Evolutionary conservation across 2,888 invertebrate species (phyloP), one percentile per base, ranked within the genome.

Genomic region (Euzophera pinguis): DNA sequence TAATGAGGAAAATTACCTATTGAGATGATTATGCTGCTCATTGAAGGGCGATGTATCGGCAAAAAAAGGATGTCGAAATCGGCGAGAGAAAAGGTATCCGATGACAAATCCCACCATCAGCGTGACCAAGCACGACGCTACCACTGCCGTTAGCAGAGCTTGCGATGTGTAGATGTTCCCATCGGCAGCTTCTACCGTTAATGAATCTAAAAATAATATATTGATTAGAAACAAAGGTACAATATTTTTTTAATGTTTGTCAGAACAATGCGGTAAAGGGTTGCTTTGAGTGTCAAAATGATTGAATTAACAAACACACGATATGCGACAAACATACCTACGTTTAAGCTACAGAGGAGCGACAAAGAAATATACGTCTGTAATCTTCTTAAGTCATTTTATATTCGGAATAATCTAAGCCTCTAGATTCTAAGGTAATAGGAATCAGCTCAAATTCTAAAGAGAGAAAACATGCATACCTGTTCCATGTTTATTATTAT

Each of bases 61-160:
- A 69, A 93, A 92, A 71, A 94, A 92, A 60, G 93, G 93, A 67
- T 94, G 94, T 50, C 92, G 91, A 91, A 95, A 93, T 86, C 94
- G 91, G 73, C 94, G 92, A 27, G 96, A 95, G 79, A 96, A 95
- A 69, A 95, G 92, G 78, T 95, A 97, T 38, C 97, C 97, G 59
- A 95, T 94, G 59, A 95, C 93, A 79, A 97, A 97, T 54, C 97
- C 97, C 57, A 96, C 92, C 76, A 96, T 93, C 58, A 96, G 91
- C 10, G 96, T 95, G 50, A 95, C 93, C 55, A 97, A 91, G 71
- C 96, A 95, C 47, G 96, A 94, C 9, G 95, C 94, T 50, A 95
- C 93, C 29, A 96, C 94, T 7, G 96, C 95, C 43, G 96, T 94
- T 52, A 95, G 94, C 59, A 97, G 84, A 1, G 96, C 95, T 72